phyloP scores from a whole-genome alignment of 2,113 vertebrate genomes.

The Pelobates fuscus region DNA sequence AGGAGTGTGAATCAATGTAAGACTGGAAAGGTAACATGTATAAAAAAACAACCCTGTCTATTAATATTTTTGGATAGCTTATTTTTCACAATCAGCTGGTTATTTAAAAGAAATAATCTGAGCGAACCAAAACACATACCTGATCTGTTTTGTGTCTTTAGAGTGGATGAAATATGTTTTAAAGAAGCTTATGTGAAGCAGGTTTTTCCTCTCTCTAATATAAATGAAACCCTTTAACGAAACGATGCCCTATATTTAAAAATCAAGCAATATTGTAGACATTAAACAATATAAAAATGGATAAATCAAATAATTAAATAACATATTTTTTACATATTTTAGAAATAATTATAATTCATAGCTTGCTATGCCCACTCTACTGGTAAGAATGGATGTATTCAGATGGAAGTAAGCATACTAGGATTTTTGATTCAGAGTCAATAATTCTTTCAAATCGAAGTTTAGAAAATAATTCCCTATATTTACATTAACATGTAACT shows the following conservation, averaged over 20 bases:
- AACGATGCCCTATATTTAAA: background rate
- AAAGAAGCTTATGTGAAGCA: background rate
- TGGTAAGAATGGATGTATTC: no score
- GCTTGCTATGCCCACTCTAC: no score
- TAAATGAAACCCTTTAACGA: background rate
- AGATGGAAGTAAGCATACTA: no score
- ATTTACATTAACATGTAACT: no score
- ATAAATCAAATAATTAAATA: no score
- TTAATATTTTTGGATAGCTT: conserved; percentile 22
- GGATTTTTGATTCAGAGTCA: no score
- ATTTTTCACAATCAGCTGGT: conserved; percentile 14
- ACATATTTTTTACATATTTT: no score
- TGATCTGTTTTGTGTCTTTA: conserved; percentile 9
- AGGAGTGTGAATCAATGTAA: conserved; percentile 35
- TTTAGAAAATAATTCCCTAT: no score
- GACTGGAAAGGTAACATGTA: conserved; percentile 3
- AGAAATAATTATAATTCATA: no score
- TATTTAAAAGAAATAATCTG: conserved; percentile 6
- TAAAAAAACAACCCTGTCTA: conserved; percentile 37
- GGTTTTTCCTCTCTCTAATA: conserved; percentile 4
- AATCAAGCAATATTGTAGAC: background rate
- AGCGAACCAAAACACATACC: conserved; percentile 17
- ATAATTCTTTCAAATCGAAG: no score
- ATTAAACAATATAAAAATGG: background rate
- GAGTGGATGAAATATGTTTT: conserved; percentile 14